Evolutionary conservation across 2,797 vertebrate species (phyloP), one percentile per base, ranked within the genome.

Genomic region (Benthosema pterotum): DNA sequence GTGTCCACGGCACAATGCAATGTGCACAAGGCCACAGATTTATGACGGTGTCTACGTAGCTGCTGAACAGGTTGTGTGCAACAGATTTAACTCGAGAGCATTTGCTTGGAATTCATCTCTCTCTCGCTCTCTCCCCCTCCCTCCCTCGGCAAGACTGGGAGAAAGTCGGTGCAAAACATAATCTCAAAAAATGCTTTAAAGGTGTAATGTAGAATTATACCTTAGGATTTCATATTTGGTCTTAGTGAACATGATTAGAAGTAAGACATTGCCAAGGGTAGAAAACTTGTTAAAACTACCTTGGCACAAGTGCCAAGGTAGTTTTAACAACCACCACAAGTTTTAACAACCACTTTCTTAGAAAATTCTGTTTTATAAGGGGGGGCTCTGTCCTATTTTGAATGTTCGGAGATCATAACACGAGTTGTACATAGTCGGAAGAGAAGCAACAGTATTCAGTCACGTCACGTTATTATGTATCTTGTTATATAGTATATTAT

Each of bases 401-500:
- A 64, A 52, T 66, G 58, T 62, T 58, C 0, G 0, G 51, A 25
- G 64, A 51, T 45, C 48, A 28, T 47, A 42, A 69, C 63, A 60
- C 43, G 19, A 69, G 72, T 19, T 82, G 74, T 76, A 77, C 67
- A 83, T 63, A 4, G 42, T 52, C 47, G 50, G 55, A 65, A 54
- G 74, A 65, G 42, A 78, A 72, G 61, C 59, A 70, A 68, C 84
- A 85, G 85, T 89, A 85, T 88, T 90, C 70, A 65, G 65, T 77
- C 67, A 76, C 72, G 65, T 77, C 67, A 76, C 72, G 58, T 70
- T 45, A 9, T 64, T 79, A 65, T 80, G 42, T 72, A 62, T 78
- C 74, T 79, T 78, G 79, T 82, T 86, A 76, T 88, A 73, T 67
- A 79, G 69, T 78, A 57, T 69, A 80, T 87, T 69, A 80, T 87